Percentiles rank a stretch among this genome's conserved stretches.
phyloP scores from a whole-genome alignment of 1,140 invertebrate genomes.

The Lasioglossum baleicum region DNA sequence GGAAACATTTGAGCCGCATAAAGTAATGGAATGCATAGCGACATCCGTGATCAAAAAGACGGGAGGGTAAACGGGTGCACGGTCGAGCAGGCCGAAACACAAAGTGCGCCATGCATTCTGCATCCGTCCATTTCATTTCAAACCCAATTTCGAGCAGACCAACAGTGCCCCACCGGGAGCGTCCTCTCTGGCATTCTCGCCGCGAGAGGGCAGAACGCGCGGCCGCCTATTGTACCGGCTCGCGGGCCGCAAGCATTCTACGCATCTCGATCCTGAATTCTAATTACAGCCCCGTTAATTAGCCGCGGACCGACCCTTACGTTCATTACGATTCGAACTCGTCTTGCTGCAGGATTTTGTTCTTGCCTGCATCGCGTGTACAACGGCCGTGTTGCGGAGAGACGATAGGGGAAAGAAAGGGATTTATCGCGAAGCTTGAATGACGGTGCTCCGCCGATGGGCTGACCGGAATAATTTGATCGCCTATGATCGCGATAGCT shows the following conservation, averaged over 20 bases:
- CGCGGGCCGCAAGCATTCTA: constrained; percentile 48
- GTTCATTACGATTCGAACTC: constrained; percentile 31
- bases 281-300: constrained; percentile 57
- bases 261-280: constrained; percentile 40
- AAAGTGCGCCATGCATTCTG: constrained; percentile 30
- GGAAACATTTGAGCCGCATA: constrained; percentile 15
- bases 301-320: constrained; percentile 14
- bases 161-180: constrained; percentile 10
- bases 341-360: constrained; percentile 11
- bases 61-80: neutral
- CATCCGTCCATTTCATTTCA: constrained; percentile 47
- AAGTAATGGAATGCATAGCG: constrained; percentile 20
- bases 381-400: too few relatives aligned
- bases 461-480: too few relatives aligned
- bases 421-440: too few relatives aligned
- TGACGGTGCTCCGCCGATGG: too few relatives aligned
- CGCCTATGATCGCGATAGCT: too few relatives aligned
- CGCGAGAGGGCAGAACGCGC: too few relatives aligned
- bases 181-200: neutral
- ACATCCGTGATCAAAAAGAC: constrained; percentile 17
- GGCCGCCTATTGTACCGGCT: too few relatives aligned
- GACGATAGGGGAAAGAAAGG: too few relatives aligned
- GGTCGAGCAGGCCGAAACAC: constrained; percentile 18
- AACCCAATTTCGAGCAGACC: constrained; percentile 47
- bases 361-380: too few relatives aligned